phyloP scores from a whole-genome alignment of 2,888 invertebrate species.

The Brenthis daphne region DNA sequence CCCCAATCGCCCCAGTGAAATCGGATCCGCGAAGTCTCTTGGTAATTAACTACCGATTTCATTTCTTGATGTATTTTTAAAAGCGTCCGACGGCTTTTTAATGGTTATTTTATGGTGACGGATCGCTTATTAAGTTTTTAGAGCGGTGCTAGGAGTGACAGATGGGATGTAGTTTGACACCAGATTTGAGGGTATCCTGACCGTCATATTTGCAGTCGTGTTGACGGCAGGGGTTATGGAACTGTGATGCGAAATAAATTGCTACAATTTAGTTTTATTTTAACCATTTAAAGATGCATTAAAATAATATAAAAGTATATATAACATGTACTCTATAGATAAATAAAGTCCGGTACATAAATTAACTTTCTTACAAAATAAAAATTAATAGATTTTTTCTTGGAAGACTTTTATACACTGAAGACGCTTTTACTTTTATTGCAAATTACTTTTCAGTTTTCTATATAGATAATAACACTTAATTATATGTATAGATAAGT shows the following conservation, averaged over 20 bases:
- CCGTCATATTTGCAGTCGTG: slow-evolving; percentile 29
- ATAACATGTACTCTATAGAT: too few relatives aligned
- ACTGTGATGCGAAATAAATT: slow-evolving; percentile 35
- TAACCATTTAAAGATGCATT: slow-evolving; percentile 9
- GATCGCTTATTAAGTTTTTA: slow-evolving; percentile 82
- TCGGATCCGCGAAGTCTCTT: slow-evolving; percentile 75
- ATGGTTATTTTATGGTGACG: slow-evolving; percentile 82
- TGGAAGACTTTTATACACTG: too few relatives aligned
- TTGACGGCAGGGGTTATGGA: slow-evolving; percentile 10
- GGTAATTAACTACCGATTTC: slow-evolving; percentile 81
- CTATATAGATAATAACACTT: too few relatives aligned
- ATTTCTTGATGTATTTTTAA: slow-evolving; percentile 82
- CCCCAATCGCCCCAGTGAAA: slow-evolving; percentile 61
- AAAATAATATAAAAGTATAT: neutral
- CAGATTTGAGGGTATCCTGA: slow-evolving; percentile 57
- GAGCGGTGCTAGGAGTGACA: slow-evolving; percentile 70
- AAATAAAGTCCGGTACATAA: too few relatives aligned
- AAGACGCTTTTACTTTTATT: too few relatives aligned
- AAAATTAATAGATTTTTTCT: too few relatives aligned
- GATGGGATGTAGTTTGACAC: slow-evolving; percentile 80
- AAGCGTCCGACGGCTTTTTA: slow-evolving; percentile 80
- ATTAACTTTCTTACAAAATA: too few relatives aligned
- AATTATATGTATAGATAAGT: neutral
- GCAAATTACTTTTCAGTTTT: too few relatives aligned
- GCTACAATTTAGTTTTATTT: slow-evolving; percentile 34